These are phyloP conservation scores for Limosa lapponica DNA, from an alignment of 2,797 vertebrate species.

Conservation along the genomic window DNA sequence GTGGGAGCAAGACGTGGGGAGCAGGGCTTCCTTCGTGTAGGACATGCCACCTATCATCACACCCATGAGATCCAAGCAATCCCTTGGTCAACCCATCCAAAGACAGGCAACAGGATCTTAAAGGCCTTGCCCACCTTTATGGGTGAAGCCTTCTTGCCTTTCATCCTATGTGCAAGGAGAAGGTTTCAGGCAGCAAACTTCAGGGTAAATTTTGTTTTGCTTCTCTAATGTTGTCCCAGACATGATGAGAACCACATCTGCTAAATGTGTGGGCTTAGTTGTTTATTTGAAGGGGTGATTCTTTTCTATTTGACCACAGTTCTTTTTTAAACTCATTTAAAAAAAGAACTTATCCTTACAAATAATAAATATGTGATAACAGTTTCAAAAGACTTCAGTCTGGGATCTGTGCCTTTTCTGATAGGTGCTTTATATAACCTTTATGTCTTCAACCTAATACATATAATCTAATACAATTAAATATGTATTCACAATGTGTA, in stretches of 20 bases:
- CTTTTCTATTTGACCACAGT: neutral
- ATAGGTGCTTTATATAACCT: neutral
- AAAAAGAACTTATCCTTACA: neutral
- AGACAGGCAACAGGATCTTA: neutral
- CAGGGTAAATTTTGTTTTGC: neutral
- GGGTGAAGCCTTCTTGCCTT: neutral
- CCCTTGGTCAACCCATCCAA: neutral
- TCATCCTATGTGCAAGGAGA: neutral
- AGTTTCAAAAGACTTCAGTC: neutral
- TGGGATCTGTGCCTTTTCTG: neutral
- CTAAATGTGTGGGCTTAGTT: neutral
- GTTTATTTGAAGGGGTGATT: constrained; percentile 5
- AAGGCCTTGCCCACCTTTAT: neutral
- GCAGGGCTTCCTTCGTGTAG: neutral
- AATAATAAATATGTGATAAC: neutral
- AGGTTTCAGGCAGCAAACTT: neutral
- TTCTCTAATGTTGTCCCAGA: neutral
- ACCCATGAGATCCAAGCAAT: neutral
- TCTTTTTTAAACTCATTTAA: neutral
- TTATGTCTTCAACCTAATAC: neutral
- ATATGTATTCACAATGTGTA: neutral
- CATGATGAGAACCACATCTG: neutral
- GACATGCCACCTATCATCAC: neutral
- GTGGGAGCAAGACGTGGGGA: neutral
- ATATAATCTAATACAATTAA: neutral